A percentile compares a stretch with the other conserved stretches of the same genome.
phyloP scores from a whole-genome alignment of 2,797 vertebrate species.

The Pempheris klunzingeri region DNA sequence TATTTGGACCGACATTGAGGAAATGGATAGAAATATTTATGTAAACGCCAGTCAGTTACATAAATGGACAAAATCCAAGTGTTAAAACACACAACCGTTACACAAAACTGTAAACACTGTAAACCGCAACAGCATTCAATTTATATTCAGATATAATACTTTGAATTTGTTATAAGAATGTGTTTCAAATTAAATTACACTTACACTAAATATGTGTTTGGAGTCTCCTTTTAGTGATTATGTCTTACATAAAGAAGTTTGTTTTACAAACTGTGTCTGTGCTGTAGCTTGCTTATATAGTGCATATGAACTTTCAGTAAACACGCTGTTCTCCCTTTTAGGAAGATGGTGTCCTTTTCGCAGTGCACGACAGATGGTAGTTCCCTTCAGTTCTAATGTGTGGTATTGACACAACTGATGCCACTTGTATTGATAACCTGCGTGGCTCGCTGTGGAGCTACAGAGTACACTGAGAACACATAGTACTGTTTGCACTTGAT shows the following conservation, averaged over 20 bases:
- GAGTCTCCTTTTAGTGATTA: conserved; percentile 13
- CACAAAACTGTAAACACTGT: too few species aligned
- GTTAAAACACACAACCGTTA: background rate
- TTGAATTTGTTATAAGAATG: conserved; percentile 1
- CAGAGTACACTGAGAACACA: conserved; percentile 20
- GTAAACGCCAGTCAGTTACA: conserved; percentile 52
- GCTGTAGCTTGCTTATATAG: background rate
- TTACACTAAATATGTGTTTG: conserved; percentile 12
- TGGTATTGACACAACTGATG: conserved; percentile 28
- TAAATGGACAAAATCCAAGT: conserved; percentile 20
- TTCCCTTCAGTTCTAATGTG: conserved; percentile 7
- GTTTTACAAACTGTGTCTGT: background rate
- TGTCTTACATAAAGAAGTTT: conserved; percentile 13
- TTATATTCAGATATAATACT: background rate
- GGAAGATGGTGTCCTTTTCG: background rate
- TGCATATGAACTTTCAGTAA: conserved; percentile 7
- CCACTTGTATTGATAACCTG: conserved; percentile 38
- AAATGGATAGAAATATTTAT: conserved; percentile 60
- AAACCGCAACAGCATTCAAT: background rate
- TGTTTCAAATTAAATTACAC: conserved; percentile 47
- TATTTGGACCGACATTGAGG: conserved; percentile 46
- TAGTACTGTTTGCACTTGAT: conserved; percentile 40
- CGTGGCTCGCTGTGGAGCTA: conserved; percentile 8
- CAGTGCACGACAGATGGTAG: background rate
- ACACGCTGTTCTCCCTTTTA: background rate